Conservation (phyloP, 92 coral and sea anemone species). For the Galaxea fascicularis region DNA sequence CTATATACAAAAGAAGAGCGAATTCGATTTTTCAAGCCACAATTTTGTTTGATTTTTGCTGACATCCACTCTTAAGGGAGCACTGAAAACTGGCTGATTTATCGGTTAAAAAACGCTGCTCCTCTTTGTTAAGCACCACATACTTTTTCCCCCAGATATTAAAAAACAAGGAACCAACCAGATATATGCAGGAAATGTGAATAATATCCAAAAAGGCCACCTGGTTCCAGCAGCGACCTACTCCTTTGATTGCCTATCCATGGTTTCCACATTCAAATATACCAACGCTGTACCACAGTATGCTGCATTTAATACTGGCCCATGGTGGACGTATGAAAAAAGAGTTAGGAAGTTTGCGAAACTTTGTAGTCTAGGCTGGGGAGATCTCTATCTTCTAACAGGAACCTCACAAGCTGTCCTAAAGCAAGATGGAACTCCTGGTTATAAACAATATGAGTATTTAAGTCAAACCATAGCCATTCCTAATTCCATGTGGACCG, state of each 20-base stretch:
- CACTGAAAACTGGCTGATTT: too few species aligned
- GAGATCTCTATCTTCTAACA: slow-evolving; percentile 19
- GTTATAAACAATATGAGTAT: too few species aligned
- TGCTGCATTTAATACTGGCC: neutral
- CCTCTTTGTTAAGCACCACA: too few species aligned
- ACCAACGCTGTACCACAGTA: slow-evolving; percentile 47
- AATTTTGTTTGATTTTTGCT: too few species aligned
- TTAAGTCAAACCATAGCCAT: neutral
- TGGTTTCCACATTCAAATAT: slow-evolving; percentile 15
- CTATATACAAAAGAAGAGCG: too few species aligned
- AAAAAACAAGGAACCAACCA: too few species aligned
- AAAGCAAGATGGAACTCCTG: neutral
- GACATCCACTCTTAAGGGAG: too few species aligned
- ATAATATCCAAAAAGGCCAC: slow-evolving; percentile 35
- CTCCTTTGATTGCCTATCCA: neutral
- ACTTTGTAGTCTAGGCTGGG: neutral
- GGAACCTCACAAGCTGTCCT: slow-evolving; percentile 6
- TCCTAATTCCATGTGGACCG: slow-evolving; percentile 53
- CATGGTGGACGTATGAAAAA: slow-evolving; percentile 8
- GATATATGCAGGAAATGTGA: too few species aligned
- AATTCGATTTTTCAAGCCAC: too few species aligned
- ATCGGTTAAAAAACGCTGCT: too few species aligned
- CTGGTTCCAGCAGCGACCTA: slow-evolving; percentile 16
- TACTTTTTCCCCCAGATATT: too few species aligned
- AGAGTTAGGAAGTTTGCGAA: neutral